Conservation (phyloP, 2,888 invertebrate genomes). For the Folsomia manolachei region DNA sequence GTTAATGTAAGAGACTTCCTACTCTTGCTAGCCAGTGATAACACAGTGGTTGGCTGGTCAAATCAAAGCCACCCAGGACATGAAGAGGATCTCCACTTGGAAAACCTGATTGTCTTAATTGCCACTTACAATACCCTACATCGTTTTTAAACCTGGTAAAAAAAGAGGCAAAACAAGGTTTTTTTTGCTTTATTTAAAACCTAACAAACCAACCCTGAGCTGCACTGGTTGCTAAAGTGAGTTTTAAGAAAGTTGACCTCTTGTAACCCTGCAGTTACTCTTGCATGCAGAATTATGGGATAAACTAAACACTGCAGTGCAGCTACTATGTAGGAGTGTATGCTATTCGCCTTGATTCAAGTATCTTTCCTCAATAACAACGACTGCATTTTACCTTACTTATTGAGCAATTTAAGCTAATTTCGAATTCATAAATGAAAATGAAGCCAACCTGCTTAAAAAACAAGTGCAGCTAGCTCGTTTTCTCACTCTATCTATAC, state of each 20-base stretch:
- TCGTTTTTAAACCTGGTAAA: not conserved
- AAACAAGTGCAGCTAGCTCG: too few relatives aligned
- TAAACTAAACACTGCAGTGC: not conserved
- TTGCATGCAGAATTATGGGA: not conserved
- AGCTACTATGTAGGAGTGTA: not conserved
- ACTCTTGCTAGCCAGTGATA: not conserved
- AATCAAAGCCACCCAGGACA: not conserved
- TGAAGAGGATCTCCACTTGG: constrained; percentile 13
- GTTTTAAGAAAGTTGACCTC: constrained; percentile 8
- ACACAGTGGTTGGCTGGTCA: not conserved
- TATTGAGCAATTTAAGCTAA: not conserved
- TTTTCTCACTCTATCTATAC: not conserved
- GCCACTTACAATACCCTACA: not conserved
- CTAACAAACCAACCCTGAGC: not conserved
- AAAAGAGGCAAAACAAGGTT: not conserved
- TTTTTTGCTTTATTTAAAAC: not conserved
- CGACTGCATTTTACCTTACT: not conserved
- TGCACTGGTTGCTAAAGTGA: not conserved
- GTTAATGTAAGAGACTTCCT: not conserved
- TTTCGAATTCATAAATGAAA: not conserved
- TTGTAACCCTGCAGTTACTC: constrained; percentile 2
- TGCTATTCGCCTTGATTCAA: not conserved
- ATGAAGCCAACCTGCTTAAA: too few relatives aligned
- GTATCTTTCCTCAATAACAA: not conserved
- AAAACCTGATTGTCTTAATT: constrained; percentile 14